phyloP scores from a whole-genome alignment of 1,140 invertebrate species.

The Matsumurasca onukii region DNA sequence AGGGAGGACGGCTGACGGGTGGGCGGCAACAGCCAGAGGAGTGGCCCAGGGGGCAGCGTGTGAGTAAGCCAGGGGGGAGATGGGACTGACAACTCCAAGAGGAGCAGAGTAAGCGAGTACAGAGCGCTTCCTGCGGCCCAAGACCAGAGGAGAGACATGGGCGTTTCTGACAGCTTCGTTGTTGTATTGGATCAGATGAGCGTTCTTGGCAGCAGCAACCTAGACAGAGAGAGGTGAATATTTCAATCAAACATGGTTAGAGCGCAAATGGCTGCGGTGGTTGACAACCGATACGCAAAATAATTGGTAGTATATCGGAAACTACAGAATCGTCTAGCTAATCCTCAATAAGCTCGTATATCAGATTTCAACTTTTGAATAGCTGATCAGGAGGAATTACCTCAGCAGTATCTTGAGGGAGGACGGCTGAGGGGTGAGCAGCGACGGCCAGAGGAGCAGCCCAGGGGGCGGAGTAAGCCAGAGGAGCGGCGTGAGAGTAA shows the following conservation, averaged over 20 bases:
- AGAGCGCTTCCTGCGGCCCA: background rate
- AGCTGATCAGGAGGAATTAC: too few relatives aligned
- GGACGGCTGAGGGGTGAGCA: too few relatives aligned
- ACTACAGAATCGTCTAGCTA: too few relatives aligned
- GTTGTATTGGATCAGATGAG: constrained; percentile 7
- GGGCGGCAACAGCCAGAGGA: constrained; percentile 42
- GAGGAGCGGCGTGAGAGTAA: constrained; percentile 32
- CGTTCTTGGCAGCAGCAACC: constrained; percentile 6
- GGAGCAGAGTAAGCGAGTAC: background rate
- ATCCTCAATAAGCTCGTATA: too few relatives aligned
- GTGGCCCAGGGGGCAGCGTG: constrained; percentile 38
- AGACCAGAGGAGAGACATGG: background rate
- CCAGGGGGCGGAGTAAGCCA: constrained; percentile 43
- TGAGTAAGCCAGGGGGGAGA: constrained; percentile 6
- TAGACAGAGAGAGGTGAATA: too few relatives aligned
- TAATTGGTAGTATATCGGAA: too few relatives aligned
- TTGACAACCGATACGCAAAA: too few relatives aligned
- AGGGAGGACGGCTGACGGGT: background rate
- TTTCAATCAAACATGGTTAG: too few relatives aligned
- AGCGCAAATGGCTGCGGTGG: too few relatives aligned
- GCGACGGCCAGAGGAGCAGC: background rate
- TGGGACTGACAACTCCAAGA: background rate
- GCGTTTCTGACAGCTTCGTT: constrained; percentile 1
- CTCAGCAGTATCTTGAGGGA: too few relatives aligned
- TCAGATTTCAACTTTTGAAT: too few relatives aligned